phyloP scores from a whole-genome alignment of 2,888 invertebrate genomes.

The Tipula helvola region DNA sequence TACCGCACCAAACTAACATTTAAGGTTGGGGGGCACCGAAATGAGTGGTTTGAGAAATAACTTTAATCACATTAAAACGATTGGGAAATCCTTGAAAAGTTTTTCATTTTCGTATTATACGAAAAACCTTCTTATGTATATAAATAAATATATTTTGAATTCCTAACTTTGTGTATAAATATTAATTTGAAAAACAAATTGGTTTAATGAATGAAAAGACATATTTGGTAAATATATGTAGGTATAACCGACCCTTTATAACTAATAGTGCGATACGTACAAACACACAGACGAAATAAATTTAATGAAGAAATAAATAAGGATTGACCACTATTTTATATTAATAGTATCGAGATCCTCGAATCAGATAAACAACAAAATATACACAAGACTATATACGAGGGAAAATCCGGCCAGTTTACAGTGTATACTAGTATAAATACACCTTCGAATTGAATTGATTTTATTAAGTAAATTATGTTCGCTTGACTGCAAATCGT shows the following conservation, averaged over 20 bases:
- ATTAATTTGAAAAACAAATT: background rate
- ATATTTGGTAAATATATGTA: background rate
- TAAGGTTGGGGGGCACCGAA: background rate
- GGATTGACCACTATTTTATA: background rate
- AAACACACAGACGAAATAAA: background rate
- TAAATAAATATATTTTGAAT: background rate
- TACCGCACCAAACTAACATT: background rate
- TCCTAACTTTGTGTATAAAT: background rate
- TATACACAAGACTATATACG: background rate
- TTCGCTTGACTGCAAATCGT: background rate
- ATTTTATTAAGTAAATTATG: slow-evolving; percentile 4
- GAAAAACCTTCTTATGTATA: background rate
- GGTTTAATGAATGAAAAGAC: background rate
- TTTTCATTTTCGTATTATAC: background rate
- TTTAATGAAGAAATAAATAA: background rate
- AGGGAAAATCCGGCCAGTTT: background rate
- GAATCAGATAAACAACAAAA: background rate
- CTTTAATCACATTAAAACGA: slow-evolving; percentile 4
- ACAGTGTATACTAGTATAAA: background rate
- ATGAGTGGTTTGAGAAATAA: background rate
- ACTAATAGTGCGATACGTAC: background rate
- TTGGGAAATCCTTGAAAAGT: background rate
- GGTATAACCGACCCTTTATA: background rate
- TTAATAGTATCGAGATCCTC: background rate
- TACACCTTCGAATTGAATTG: background rate